Conservation (phyloP, 2,113 vertebrate species). For the Perccottus glenii region DNA sequence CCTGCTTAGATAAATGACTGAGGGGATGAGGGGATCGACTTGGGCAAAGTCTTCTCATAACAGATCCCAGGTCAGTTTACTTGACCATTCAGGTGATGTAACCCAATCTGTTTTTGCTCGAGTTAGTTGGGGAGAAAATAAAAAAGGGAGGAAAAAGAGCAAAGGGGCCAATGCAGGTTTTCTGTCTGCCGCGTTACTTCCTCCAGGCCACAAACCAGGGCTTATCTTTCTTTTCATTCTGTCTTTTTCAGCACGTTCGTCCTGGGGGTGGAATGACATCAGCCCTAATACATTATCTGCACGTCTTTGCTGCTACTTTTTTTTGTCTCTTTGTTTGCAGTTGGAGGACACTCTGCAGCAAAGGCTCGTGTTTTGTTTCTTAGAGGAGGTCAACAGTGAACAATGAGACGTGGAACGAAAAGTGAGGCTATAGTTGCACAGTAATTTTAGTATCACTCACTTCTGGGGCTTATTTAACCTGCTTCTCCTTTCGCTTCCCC, state of each 20-base stretch:
- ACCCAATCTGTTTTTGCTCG: conserved; percentile 52
- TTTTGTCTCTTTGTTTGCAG: neutral
- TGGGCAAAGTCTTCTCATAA: neutral
- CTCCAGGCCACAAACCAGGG: conserved; percentile 30
- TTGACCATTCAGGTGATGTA: conserved; percentile 42
- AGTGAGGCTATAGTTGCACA: conserved; percentile 1
- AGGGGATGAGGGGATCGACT: neutral
- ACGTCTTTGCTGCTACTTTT: neutral
- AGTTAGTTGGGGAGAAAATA: conserved; percentile 25
- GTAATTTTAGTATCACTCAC: neutral
- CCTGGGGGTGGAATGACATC: conserved; percentile 27
- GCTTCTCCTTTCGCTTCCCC: neutral
- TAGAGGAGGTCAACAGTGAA: neutral
- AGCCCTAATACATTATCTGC: conserved; percentile 33
- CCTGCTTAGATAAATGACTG: neutral
- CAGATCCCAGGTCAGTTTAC: conserved; percentile 43
- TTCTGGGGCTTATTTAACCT: neutral
- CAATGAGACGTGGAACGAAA: neutral
- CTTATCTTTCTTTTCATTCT: conserved; percentile 36
- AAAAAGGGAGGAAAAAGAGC: neutral
- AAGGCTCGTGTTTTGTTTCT: neutral
- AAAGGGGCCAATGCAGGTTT: conserved; percentile 36
- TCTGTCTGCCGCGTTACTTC: conserved; percentile 24
- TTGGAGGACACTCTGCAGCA: conserved; percentile 2
- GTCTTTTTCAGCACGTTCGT: neutral